These are phyloP conservation scores for Caranx melampygus DNA, from an alignment of 2,113 vertebrate genomes.

Conservation along the genomic window DNA sequence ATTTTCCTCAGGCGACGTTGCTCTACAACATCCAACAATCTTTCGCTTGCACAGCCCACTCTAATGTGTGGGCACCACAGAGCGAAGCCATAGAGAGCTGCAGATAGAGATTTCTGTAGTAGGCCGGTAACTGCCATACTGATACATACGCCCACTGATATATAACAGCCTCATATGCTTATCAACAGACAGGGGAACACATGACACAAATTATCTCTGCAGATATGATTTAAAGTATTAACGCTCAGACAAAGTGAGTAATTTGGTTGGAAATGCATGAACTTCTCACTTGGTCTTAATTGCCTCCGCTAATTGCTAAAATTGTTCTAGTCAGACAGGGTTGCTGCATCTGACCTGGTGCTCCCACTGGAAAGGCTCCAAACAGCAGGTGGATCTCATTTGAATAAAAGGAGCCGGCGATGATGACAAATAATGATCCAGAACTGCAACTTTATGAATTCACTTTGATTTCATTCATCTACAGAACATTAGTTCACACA, in stretches of 20 bases:
- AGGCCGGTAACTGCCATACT: constrained; percentile 12
- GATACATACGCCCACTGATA: constrained; percentile 34
- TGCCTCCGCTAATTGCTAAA: not conserved
- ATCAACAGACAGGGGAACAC: not conserved
- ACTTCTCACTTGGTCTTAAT: not conserved
- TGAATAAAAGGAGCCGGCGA: not conserved
- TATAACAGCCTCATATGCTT: not conserved
- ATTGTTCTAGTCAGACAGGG: not conserved
- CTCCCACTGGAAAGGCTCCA: constrained; percentile 11
- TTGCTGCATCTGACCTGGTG: constrained; percentile 26
- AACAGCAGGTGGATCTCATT: constrained; percentile 38
- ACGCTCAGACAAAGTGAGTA: not conserved
- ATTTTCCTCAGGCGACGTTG: constrained; percentile 48
- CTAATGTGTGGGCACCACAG: constrained; percentile 67
- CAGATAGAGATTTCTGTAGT: constrained; percentile 36
- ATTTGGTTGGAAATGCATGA: constrained; percentile 10
- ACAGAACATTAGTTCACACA: too few species aligned
- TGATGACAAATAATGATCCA: constrained; percentile 15
- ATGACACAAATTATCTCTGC: not conserved
- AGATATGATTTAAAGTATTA: not conserved
- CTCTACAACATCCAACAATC: constrained; percentile 43
- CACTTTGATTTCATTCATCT: not conserved
- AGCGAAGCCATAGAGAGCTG: constrained; percentile 40
- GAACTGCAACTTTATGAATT: not conserved
- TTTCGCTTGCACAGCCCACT: constrained; percentile 67